Percentiles rank a stretch among this genome's conserved stretches.
phyloP scores from a whole-genome alignment of 2,888 invertebrate species.

The Atrina japonica region DNA sequence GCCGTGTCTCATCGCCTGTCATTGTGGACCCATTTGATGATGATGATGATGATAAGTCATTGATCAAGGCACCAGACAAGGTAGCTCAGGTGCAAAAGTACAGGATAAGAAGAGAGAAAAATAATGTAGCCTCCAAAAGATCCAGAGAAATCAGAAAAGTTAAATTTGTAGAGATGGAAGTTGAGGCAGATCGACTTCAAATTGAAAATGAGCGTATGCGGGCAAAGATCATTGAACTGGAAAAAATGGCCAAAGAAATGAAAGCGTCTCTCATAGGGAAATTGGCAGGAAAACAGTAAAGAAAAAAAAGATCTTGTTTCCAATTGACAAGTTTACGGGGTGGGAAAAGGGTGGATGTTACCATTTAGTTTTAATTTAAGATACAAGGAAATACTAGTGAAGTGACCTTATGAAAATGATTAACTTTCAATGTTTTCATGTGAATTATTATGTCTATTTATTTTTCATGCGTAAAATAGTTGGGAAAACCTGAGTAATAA shows the following conservation, averaged over 20 bases:
- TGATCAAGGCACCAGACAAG: neutral
- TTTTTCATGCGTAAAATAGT: no score
- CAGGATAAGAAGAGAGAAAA: conserved; percentile 70
- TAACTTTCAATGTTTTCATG: no score
- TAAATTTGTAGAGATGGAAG: conserved; percentile 73
- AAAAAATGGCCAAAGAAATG: conserved; percentile 74
- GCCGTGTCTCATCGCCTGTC: conserved; percentile 24
- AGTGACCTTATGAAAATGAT: no score
- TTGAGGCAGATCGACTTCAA: conserved; percentile 66
- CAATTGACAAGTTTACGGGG: no score
- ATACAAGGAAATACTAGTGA: no score
- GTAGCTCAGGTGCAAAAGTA: conserved; percentile 50
- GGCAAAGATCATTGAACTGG: conserved; percentile 69
- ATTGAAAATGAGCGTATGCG: conserved; percentile 66
- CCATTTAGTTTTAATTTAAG: no score
- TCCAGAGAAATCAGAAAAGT: conserved; percentile 73
- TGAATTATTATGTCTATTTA: no score
- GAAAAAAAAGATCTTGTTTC: no score
- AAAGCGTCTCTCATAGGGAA: conserved; percentile 72
- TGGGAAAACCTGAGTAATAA: no score
- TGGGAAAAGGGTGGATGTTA: no score
- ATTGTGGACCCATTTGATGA: conserved; percentile 7
- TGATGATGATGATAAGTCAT: neutral
- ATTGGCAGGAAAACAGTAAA: conserved; percentile 58
- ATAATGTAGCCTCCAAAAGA: conserved; percentile 76